Percentiles rank a stretch among this genome's conserved stretches.
Evolutionary conservation across 2,888 invertebrate genomes (phyloP).

Genomic region (Drosophila rubida): DNA sequence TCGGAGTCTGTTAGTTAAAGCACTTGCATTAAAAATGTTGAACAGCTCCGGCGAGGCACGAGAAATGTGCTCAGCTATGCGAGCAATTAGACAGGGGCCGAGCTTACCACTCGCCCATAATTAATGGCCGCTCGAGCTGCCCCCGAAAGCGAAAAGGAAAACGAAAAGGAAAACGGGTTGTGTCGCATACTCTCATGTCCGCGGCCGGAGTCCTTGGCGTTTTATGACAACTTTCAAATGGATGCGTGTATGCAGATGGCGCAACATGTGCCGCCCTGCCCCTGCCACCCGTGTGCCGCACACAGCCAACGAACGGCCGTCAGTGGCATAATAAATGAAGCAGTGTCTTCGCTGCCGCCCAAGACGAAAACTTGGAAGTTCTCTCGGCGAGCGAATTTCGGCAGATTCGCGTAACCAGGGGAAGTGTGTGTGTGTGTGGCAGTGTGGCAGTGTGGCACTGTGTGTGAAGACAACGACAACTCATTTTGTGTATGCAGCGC

Average conservation of each 20-base stretch:
- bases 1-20: no score
- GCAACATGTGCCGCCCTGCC: constrained; percentile 62
- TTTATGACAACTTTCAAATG: constrained; percentile 68
- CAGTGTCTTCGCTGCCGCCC: constrained; percentile 42
- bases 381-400: constrained; percentile 38
- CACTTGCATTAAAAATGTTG: constrained; percentile 72
- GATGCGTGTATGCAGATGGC: constrained; percentile 38
- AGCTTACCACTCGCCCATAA: constrained; percentile 35
- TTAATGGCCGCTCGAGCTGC: constrained; percentile 59
- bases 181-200: background rate
- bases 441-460: constrained; percentile 20
- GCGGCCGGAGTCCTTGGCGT: background rate
- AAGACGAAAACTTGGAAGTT: constrained; percentile 40
- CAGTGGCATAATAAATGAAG: constrained; percentile 82
- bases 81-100: constrained; percentile 58
- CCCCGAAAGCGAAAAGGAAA: no score
- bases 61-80: constrained; percentile 71
- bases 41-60: constrained; percentile 70
- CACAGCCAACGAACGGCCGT: constrained; percentile 79
- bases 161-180: constrained; percentile 40
- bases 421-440: background rate
- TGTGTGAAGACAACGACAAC: constrained; percentile 41
- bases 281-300: constrained; percentile 55
- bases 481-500: constrained; percentile 77
- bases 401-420: constrained; percentile 42